A percentile compares a stretch with the other conserved stretches of the same genome.
These are phyloP conservation scores for Hypothenemus hampei DNA, from an alignment of 1,140 invertebrate genomes.

Conservation along the genomic window DNA sequence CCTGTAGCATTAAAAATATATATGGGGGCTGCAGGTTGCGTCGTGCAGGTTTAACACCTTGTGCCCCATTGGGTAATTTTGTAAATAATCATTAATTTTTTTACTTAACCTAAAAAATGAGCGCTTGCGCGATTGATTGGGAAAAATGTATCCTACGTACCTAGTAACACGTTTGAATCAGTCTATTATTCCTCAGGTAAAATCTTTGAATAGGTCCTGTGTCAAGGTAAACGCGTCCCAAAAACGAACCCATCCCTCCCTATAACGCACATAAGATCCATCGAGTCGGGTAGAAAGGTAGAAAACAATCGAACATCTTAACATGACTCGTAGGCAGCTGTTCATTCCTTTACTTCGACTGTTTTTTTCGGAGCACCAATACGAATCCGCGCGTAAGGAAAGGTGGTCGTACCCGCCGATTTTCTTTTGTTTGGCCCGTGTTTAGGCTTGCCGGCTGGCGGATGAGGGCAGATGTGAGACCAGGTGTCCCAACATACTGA, in stretches of 20 bases:
- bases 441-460: conserved; percentile 22
- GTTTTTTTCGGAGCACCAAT: conserved; percentile 28
- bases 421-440: conserved; percentile 32
- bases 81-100: background rate
- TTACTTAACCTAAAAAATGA: background rate
- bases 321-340: conserved; percentile 20
- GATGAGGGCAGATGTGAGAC: conserved; percentile 23
- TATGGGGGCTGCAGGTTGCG: conserved; percentile 17
- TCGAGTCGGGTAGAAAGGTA: background rate
- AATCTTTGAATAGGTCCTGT: too few species aligned
- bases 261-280: background rate
- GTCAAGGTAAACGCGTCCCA: background rate
- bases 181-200: too few species aligned
- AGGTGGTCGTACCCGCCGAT: conserved; percentile 26
- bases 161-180: too few species aligned
- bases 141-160: too few species aligned
- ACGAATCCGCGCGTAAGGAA: conserved; percentile 23
- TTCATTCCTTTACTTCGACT: conserved; percentile 28
- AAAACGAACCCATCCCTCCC: background rate
- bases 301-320: conserved; percentile 28
- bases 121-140: background rate
- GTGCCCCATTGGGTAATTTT: background rate
- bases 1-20: conserved; percentile 8
- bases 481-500: conserved; percentile 26
- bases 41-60: conserved; percentile 15